These are phyloP conservation scores for Hystrix brachyura DNA, from an alignment of 2,113 vertebrate species.

Conservation along the genomic window DNA sequence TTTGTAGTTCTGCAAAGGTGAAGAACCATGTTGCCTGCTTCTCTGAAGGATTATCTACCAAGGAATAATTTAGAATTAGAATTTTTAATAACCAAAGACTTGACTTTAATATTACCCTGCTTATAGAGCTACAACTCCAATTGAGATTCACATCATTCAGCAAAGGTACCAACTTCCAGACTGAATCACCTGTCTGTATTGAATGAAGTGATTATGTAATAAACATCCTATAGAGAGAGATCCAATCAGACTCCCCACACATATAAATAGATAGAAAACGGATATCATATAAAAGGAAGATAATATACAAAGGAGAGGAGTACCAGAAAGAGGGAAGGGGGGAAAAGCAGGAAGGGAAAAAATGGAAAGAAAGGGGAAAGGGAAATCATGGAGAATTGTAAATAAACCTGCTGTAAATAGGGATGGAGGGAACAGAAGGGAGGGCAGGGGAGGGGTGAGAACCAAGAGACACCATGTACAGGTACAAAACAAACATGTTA, in stretches of 20 bases:
- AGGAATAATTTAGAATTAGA: not conserved
- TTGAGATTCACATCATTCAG: not conserved
- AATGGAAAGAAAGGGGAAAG: too few relatives aligned
- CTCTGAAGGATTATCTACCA: not conserved
- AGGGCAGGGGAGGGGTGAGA: too few relatives aligned
- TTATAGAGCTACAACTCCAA: not conserved
- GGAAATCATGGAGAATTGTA: too few relatives aligned
- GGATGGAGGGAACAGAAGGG: too few relatives aligned
- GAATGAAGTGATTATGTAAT: not conserved
- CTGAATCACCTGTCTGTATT: not conserved
- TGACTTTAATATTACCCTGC: not conserved
- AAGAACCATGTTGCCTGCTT: not conserved
- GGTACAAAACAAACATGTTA: too few relatives aligned
- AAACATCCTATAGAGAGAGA: not conserved
- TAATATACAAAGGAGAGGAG: too few relatives aligned
- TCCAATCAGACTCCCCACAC: not conserved
- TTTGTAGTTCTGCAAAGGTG: not conserved
- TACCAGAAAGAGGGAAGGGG: too few relatives aligned
- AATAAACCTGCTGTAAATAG: too few relatives aligned
- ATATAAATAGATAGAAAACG: not conserved
- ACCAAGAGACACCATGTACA: too few relatives aligned
- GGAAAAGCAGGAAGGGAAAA: too few relatives aligned
- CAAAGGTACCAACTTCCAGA: not conserved
- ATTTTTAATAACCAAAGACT: constrained; percentile 26
- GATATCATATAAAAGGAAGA: not conserved